These are phyloP conservation scores for Plagodis pulveraria DNA, from an alignment of 2,888 invertebrate species.

Conservation along the genomic window DNA sequence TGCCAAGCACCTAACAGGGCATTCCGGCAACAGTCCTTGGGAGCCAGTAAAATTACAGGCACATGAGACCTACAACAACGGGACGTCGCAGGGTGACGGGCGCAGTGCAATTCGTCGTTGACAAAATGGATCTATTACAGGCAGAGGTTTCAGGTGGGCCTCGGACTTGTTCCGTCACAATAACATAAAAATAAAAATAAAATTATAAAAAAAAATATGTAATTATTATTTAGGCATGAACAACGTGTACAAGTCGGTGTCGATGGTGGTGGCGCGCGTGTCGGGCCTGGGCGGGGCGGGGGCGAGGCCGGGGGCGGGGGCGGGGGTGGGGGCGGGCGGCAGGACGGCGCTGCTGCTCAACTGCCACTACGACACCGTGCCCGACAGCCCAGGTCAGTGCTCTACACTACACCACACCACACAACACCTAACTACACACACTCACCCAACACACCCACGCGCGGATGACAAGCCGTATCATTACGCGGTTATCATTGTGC, in stretches of 20 bases:
- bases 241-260: slow-evolving; percentile 92
- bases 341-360: slow-evolving; percentile 87
- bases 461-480: not conserved
- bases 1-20: too few relatives aligned
- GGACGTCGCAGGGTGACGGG: too few relatives aligned
- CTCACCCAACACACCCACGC: too few relatives aligned
- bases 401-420: not conserved
- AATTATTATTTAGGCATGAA: slow-evolving; percentile 85
- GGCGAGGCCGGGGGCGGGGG: slow-evolving; percentile 63
- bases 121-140: too few relatives aligned
- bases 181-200: too few relatives aligned
- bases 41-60: too few relatives aligned
- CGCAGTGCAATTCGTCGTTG: too few relatives aligned
- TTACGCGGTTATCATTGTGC: not conserved
- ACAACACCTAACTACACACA: not conserved
- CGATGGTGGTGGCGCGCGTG: slow-evolving; percentile 89
- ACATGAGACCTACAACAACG: too few relatives aligned
- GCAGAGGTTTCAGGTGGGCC: too few relatives aligned
- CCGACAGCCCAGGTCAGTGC: slow-evolving; percentile 91
- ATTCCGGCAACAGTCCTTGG: too few relatives aligned
- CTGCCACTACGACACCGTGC: slow-evolving; percentile 93
- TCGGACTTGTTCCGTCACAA: too few relatives aligned
- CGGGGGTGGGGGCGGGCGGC: slow-evolving; percentile 64
- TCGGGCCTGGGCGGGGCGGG: slow-evolving; percentile 73
- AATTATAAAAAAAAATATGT: too few relatives aligned